Evolutionary conservation across 2,888 invertebrate species (phyloP), one percentile per base, ranked within the genome.

Genomic region (Nomada ruficornis): DNA sequence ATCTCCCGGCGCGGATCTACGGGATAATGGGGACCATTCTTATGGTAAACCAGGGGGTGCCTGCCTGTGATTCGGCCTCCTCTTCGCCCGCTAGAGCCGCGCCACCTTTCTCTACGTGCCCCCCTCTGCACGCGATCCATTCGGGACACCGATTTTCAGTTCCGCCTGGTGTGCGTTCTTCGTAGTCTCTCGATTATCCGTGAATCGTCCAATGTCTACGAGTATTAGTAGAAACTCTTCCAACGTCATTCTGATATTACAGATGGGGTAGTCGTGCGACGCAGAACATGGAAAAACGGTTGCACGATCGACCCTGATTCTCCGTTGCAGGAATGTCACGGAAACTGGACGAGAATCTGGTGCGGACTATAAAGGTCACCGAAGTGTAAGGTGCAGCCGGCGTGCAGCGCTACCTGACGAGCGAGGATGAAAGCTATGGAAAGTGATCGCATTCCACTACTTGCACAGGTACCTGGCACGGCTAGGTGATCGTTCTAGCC

Each of bases 11-110:
- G 91, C 88, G 92, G 90, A 93, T 93, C 93, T 93, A 92, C 91
- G 91, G 93, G 93, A 93, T 93, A 93, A 93, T 93, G 91, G 91
- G 89, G 88, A 89, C 93, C 91, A 93, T 93, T 93, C 93, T 93
- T 93, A 93, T 93, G 93, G 91, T 93, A 93, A 93, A 91, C 90
- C 90, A 88, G 77, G 65, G 70, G 88, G 82, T 87, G 60, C 13
- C 36, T 50, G 89, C 82, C 83, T 84, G 87, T 86, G 86, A 89
- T 87, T 87, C 85, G 85, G 78, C 78, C 62, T 70, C 68, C 64
- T 71, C 75, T 69, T 63, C 69, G 65, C 54, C 9, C 50, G 20
- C 50, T 59, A 64, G 71, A 72, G 70, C 74, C 80, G 76, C 77
- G 70, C 75, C 77, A 69, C 63, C 59, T 59, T 36, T 36, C 36